Conservation (phyloP, 1,140 invertebrate species). For the Drosophila ogumai region DNA sequence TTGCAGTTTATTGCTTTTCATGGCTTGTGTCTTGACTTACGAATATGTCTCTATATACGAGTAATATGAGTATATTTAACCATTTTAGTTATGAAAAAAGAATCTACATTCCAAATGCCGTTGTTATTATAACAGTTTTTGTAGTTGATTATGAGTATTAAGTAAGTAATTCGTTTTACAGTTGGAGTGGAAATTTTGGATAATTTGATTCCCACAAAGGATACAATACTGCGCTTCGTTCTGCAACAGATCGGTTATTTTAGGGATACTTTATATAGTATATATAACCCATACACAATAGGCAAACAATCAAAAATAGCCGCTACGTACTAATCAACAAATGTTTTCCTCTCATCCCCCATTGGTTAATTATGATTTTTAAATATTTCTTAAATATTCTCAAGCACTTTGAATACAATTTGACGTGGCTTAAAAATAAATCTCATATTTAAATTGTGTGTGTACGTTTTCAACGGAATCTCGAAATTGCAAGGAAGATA, state of each 20-base stretch:
- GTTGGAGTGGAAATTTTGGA: conserved; percentile 47
- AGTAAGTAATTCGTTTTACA: conserved; percentile 64
- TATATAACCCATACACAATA: conserved; percentile 25
- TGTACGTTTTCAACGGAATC: conserved; percentile 81
- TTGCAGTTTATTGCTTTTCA: conserved; percentile 51
- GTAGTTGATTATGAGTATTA: conserved; percentile 58
- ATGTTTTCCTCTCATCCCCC: conserved; percentile 32
- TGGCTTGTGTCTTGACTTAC: conserved; percentile 34
- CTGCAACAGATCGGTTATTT: conserved; percentile 42
- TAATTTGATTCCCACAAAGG: conserved; percentile 40
- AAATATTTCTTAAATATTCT: conserved; percentile 77
- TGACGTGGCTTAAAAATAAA: conserved; percentile 66
- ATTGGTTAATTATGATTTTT: conserved; percentile 44
- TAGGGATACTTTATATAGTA: conserved; percentile 21
- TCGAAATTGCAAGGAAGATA: conserved; percentile 81
- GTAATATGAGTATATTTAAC: conserved; percentile 46
- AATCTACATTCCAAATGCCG: conserved; percentile 56
- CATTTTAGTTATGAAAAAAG: conserved; percentile 46
- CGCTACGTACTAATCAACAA: conserved; percentile 78
- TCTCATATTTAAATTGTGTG: conserved; percentile 67
- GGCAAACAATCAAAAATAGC: conserved; percentile 63
- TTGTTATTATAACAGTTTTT: conserved; percentile 49
- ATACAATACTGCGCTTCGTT: conserved; percentile 47
- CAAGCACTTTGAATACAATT: conserved; percentile 75
- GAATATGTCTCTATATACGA: conserved; percentile 38